These are phyloP conservation scores for Poecilia gillii DNA, from an alignment of 2,797 vertebrate species.

Conservation along the genomic window DNA sequence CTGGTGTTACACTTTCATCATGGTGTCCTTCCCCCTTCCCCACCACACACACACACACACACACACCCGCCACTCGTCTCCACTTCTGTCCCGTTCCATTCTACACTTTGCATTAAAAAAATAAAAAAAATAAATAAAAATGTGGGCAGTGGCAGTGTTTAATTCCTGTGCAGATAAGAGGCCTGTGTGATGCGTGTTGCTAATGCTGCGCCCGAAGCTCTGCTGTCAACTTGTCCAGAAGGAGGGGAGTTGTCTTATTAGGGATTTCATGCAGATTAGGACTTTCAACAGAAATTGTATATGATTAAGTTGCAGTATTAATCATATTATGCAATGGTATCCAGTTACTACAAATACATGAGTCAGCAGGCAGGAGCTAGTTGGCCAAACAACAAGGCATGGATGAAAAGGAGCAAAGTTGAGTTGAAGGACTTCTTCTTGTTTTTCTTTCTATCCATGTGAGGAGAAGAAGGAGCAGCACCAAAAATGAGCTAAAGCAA, in stretches of 20 bases:
- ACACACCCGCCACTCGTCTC: neutral
- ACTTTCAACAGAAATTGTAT: constrained; percentile 55
- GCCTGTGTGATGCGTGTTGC: constrained; percentile 58
- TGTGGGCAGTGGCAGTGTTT: constrained; percentile 39
- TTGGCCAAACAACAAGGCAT: constrained; percentile 35
- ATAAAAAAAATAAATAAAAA: constrained; percentile 11
- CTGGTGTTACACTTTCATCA: constrained; percentile 7
- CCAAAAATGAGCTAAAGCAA: neutral
- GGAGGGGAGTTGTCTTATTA: constrained; percentile 48
- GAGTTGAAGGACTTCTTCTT: neutral
- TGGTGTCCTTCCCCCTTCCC: neutral
- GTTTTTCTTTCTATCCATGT: constrained; percentile 13
- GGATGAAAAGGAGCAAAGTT: constrained; percentile 34
- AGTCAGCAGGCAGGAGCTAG: constrained; percentile 69
- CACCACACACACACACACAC: neutral
- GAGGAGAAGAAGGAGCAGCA: constrained; percentile 3
- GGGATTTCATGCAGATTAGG: constrained; percentile 60
- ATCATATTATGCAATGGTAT: constrained; percentile 74
- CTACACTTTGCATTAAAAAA: neutral
- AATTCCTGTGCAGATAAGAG: constrained; percentile 60
- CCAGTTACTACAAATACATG: constrained; percentile 70
- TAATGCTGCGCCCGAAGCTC: constrained; percentile 58
- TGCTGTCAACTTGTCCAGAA: constrained; percentile 59
- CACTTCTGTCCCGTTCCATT: constrained; percentile 9
- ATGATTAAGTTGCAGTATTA: constrained; percentile 60